Evolutionary conservation across 2,113 vertebrate genomes (phyloP).

Genomic region (Aleadryas rufinucha): DNA sequence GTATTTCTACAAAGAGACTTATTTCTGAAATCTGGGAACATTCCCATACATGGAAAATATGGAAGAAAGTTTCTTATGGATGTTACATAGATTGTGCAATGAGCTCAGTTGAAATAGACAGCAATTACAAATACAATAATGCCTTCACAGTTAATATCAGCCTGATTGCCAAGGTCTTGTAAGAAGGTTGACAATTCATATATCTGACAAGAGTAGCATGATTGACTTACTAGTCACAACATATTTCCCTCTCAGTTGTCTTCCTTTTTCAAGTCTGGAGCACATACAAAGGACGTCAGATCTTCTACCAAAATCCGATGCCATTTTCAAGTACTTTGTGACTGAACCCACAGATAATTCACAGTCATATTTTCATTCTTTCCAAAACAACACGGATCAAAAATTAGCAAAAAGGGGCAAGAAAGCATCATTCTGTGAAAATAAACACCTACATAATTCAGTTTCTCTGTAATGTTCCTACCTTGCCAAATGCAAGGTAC

Average conservation of each 20-base stretch:
- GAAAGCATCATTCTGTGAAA: not conserved
- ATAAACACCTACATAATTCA: not conserved
- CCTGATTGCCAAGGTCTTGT: not conserved
- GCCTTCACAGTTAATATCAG: not conserved
- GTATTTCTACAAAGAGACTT: not conserved
- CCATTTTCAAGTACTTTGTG: not conserved
- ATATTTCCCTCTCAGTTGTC: not conserved
- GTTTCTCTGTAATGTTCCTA: not conserved
- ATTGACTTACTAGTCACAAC: not conserved
- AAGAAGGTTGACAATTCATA: not conserved
- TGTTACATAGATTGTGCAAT: not conserved
- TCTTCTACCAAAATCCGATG: not conserved
- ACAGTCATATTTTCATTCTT: not conserved
- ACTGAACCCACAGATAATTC: not conserved
- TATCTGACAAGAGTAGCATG: not conserved
- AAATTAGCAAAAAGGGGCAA: not conserved
- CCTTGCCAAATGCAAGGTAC: not conserved
- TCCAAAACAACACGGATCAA: accelerated
- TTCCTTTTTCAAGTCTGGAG: not conserved
- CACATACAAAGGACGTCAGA: accelerated
- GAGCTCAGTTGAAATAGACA: not conserved
- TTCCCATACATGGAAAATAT: not conserved
- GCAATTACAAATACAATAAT: not conserved
- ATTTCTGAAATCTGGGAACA: not conserved
- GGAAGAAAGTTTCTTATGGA: not conserved